Evolutionary conservation across 2,888 invertebrate genomes (phyloP), one percentile per base, ranked within the genome.

Genomic region (Tachina lurida): DNA sequence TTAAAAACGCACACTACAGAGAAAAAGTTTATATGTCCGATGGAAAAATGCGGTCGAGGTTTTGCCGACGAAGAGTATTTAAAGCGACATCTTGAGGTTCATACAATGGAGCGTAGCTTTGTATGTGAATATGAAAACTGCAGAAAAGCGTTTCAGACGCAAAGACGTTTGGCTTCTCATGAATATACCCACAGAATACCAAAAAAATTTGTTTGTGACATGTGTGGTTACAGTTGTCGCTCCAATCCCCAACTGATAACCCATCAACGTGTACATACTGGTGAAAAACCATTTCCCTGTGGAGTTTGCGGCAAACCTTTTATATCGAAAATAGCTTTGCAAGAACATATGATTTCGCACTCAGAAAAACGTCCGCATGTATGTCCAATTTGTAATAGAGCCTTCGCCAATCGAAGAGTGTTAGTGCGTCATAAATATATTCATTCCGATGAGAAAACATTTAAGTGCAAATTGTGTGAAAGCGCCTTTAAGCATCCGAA

Each of bases 401-500:
- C 89, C 0, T 91, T 92, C 63, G 89, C 91, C 0, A 88, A 91
- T 0, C 89, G 89, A 31, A 89, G 90, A 62, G 90, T 91, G 0
- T 88, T 92, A 2, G 89, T 90, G 60, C 90, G 91, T 52, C 91
- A 91, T 81, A 89, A 89, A 63, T 90, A 89, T 80, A 87, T 91
- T 62, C 91, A 91, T 82, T 87, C 89, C 12, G 90, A 88, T 15
- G 89, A 89, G 4, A 91, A 91, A 74, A 89, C 91, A 54, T 89
- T 93, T 89, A 89, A 92, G 88, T 89, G 90, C 76, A 90, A 90
- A 79, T 84, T 91, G 4, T 91, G 92, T 67, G 90, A 89, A 0
- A 91, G 90, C 80, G 90, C 90, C 3, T 91, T 91, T 81, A 90
- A 90, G 5, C 92, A 91, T 87, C 89, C 89, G 47, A 91, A 91